Conservation (phyloP, 2,113 vertebrate species). For the Elgaria multicarinata region DNA sequence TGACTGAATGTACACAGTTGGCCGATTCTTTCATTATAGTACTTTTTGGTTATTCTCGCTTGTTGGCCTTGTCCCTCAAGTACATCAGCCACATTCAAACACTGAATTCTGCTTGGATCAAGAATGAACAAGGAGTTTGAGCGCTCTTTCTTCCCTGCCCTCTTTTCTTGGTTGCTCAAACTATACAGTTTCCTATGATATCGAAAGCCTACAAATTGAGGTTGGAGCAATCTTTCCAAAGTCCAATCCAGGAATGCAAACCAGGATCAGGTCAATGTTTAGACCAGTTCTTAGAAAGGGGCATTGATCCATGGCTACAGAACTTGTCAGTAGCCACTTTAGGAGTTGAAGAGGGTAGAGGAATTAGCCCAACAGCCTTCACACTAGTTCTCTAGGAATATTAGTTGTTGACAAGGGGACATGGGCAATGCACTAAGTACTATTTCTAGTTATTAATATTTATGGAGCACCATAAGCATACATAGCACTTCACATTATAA, state of each 20-base stretch:
- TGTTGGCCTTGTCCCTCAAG: too few species aligned
- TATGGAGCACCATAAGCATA: not conserved
- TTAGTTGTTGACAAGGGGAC: too few species aligned
- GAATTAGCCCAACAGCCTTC: not conserved
- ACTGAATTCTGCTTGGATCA: not conserved
- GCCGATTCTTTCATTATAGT: not conserved
- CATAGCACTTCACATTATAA: not conserved
- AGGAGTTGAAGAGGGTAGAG: not conserved
- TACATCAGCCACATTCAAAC: not conserved
- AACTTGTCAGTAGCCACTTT: not conserved
- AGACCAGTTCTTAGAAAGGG: not conserved
- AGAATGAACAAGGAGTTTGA: not conserved
- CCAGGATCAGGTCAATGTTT: not conserved
- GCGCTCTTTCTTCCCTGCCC: not conserved
- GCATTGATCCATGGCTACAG: not conserved
- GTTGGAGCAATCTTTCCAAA: not conserved
- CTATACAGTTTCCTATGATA: not conserved
- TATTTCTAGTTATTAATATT: not conserved
- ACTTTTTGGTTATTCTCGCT: too few species aligned
- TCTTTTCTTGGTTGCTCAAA: not conserved
- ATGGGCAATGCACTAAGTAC: not conserved
- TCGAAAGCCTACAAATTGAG: too few species aligned
- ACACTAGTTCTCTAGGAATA: not conserved
- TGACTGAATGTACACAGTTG: not conserved
- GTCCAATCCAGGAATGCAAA: not conserved